These are phyloP conservation scores for Mylabris sibirica DNA, from an alignment of 2,888 invertebrate genomes.

Conservation along the genomic window DNA sequence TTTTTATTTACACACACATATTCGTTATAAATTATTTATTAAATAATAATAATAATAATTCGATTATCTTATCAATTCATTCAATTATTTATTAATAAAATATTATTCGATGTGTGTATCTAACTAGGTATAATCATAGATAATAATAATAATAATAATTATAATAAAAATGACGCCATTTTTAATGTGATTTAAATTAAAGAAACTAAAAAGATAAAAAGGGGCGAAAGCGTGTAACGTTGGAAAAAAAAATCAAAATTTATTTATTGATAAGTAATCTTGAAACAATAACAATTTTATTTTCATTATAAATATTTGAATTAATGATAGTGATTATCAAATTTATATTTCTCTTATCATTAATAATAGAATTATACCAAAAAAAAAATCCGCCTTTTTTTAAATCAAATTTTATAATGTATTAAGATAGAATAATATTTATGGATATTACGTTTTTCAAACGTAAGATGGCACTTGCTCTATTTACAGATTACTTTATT, in stretches of 20 bases:
- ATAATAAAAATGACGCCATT: neutral
- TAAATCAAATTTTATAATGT: too few relatives aligned
- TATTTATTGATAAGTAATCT: neutral
- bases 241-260: neutral
- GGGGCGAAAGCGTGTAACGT: neutral
- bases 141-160: neutral
- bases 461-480: too few relatives aligned
- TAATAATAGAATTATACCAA: neutral
- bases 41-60: slow-evolving; percentile 2
- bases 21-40: neutral
- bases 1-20: neutral
- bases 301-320: too few relatives aligned
- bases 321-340: neutral
- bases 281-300: neutral
- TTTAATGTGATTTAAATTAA: neutral
- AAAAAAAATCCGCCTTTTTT: too few relatives aligned
- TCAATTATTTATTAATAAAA: neutral
- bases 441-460: too few relatives aligned
- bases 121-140: neutral
- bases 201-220: neutral
- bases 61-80: neutral
- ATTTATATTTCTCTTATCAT: neutral
- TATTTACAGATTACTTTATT: too few relatives aligned
- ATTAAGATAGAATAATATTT: too few relatives aligned
- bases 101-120: too few relatives aligned